A percentile compares a stretch with the other conserved stretches of the same genome.
Conservation (phyloP, 2,888 invertebrate genomes). For the Erynnis tages region DNA sequence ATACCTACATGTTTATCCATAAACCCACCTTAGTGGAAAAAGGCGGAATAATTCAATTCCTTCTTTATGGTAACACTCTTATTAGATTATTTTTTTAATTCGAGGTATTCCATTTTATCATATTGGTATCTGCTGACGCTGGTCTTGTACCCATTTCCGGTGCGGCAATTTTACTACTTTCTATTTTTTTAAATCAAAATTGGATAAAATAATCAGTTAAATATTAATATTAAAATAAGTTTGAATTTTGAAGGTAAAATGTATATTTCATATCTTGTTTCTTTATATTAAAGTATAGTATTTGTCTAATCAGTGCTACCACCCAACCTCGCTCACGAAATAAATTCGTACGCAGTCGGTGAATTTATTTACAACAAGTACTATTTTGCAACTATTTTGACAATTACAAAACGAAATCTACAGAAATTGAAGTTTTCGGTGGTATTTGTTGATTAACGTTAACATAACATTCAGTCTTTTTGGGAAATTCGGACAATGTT, state of each 20-base stretch:
- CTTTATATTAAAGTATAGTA: not conserved
- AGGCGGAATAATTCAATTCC: not conserved
- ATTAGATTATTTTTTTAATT: not conserved
- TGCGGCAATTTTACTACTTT: conserved; percentile 34
- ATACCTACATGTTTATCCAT: no score
- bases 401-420: conserved; percentile 54
- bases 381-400: conserved; percentile 77
- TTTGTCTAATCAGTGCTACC: conserved; percentile 54
- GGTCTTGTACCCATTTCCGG: conserved; percentile 55
- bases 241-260: not conserved
- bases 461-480: conserved; percentile 31
- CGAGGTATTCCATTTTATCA: conserved; percentile 28
- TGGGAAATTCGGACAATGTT: conserved; percentile 49
- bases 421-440: conserved; percentile 23
- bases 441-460: conserved; percentile 8
- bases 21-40: no score
- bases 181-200: conserved; percentile 15
- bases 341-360: conserved; percentile 79
- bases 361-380: conserved; percentile 76
- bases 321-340: conserved; percentile 51
- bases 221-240: not conserved
- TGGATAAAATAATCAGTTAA: not conserved
- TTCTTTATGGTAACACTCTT: conserved; percentile 42
- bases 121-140: conserved; percentile 77
- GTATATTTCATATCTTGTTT: not conserved